Evolutionary conservation across 2,113 vertebrate species (phyloP).

Genomic region (Telmatochromis sp.): DNA sequence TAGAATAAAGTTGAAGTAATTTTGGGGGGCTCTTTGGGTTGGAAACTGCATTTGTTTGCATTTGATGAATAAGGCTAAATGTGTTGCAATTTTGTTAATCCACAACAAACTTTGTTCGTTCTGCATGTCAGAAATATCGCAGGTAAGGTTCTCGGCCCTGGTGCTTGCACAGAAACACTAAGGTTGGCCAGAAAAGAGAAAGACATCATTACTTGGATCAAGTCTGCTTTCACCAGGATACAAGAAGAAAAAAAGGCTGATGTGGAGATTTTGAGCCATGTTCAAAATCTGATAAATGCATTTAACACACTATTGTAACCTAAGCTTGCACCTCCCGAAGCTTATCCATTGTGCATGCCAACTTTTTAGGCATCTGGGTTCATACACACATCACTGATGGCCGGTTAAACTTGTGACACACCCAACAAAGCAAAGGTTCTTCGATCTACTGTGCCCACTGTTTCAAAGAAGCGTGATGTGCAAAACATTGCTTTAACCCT

Average conservation of each 20-base stretch:
- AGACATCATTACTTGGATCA: not conserved
- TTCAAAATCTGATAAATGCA: not conserved
- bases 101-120: accelerated
- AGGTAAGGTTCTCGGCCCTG: not conserved
- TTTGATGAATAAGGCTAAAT: not conserved
- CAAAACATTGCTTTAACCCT: not conserved
- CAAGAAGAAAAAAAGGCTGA: not conserved
- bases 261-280: not conserved
- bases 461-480: not conserved
- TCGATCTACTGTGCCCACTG: not conserved
- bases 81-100: not conserved
- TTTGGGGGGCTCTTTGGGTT: not conserved
- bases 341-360: not conserved
- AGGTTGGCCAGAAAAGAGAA: not conserved
- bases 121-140: not conserved
- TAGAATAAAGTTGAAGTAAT: not conserved
- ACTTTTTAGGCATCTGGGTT: not conserved
- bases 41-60: not conserved
- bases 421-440: not conserved
- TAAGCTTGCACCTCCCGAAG: not conserved
- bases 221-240: not conserved
- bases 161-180: not conserved
- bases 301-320: not conserved
- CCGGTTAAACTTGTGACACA: not conserved
- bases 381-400: not conserved